Conservation (phyloP, 2,113 vertebrate species). For the Apodemus speciosus region DNA sequence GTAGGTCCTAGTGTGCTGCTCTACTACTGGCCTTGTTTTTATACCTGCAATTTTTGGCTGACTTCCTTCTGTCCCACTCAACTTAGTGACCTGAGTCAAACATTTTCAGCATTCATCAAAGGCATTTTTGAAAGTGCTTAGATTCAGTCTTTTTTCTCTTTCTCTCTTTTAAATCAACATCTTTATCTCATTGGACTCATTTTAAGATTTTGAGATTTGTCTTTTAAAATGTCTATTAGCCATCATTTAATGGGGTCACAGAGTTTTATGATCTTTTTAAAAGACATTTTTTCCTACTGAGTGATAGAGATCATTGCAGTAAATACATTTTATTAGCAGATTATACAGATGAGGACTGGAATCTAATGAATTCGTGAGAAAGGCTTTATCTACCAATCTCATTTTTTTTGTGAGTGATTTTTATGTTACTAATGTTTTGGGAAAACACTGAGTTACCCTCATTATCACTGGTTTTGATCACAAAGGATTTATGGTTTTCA, state of each 20-base stretch:
- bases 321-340: constrained; percentile 65
- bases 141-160: background rate
- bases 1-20: background rate
- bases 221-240: constrained; percentile 59
- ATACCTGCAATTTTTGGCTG: background rate
- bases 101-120: background rate
- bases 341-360: constrained; percentile 52
- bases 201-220: constrained; percentile 66
- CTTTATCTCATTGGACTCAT: constrained; percentile 55
- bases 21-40: background rate
- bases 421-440: constrained; percentile 48
- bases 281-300: constrained; percentile 2
- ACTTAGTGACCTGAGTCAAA: constrained; percentile 31
- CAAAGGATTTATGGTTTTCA: constrained; percentile 12
- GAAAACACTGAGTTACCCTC: constrained; percentile 41
- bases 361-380: constrained; percentile 55
- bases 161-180: constrained; percentile 44
- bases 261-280: constrained; percentile 55
- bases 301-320: constrained; percentile 67
- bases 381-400: constrained; percentile 28
- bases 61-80: background rate
- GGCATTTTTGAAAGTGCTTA: constrained; percentile 4
- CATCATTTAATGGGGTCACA: constrained; percentile 63
- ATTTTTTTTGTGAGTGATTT: constrained; percentile 12
- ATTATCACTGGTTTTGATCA: constrained; percentile 55